Evolutionary conservation across 2,113 vertebrate genomes (phyloP), one percentile per base, ranked within the genome.

Genomic region (Colius striatus): DNA sequence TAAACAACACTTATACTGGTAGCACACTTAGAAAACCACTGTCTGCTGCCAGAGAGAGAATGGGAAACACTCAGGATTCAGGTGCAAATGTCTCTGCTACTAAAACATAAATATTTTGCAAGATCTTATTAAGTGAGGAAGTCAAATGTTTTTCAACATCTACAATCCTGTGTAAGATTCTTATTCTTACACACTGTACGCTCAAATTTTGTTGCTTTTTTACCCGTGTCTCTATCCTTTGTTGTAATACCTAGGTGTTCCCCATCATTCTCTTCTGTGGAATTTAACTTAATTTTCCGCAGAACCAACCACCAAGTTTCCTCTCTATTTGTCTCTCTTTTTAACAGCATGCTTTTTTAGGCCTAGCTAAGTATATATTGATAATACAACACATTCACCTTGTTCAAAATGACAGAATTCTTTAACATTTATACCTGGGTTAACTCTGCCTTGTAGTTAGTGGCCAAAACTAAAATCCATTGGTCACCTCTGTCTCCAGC

Each of bases 401-500:
- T 34, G 19, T 51, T 81, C 32, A 86, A 58, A 74, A 78, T 81
- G 68, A 74, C 45, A 34, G n/a, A 79, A 65, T 51, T 58, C 32
- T 60, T 4, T 66, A 30, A 73, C 1, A 4, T 62, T 68, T 87
- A 57, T 36, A 48, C 5, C 6, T 30, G 2, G 1, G 7, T 36
- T 53, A 88, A 50, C 2, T 72, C 79, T 30, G 75, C 29, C 18
- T 82, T 1, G 0, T 50, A 41, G 18, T 7, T 77, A 32, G 6
- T 29, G 19, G 51, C 11, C 50, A 50, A 84, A 91, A 50, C 6
- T 36, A 30, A 92, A 79, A 83, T 57, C 30, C 4, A 18, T 61
- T 54, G 0, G 0, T 38, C 0, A 0, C 12, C 29, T 65, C 50
- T 55, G 3, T 32, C 20, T 67, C 34, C 45, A 76, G 22, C 4